A percentile compares a stretch with the other conserved stretches of the same genome.
Conservation (phyloP, 1,140 invertebrate genomes). For the Chionoecetes opilio region DNA sequence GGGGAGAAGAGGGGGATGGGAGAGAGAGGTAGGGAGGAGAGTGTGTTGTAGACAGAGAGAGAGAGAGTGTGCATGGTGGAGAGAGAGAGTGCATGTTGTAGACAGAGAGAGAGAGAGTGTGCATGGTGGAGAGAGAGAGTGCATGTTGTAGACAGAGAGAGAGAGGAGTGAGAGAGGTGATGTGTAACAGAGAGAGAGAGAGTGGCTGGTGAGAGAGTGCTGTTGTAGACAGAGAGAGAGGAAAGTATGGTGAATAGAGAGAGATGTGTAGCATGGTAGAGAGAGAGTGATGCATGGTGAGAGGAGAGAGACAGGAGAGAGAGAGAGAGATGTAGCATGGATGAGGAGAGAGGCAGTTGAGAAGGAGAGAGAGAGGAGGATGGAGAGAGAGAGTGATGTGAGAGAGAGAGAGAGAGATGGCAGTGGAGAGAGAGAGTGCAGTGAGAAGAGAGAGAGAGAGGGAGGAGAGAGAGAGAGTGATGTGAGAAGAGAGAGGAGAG, state of each 20-base stretch:
- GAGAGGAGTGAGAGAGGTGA: background rate
- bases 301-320: constrained; percentile 35
- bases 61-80: background rate
- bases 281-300: too few species aligned
- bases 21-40: constrained; percentile 38
- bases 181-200: too few species aligned
- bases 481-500: too few species aligned
- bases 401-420: background rate
- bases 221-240: too few species aligned
- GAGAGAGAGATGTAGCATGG: background rate
- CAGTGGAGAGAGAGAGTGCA: background rate
- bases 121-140: too few species aligned
- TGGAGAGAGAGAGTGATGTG: constrained; percentile 33
- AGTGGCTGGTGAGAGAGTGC: too few species aligned
- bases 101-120: constrained; percentile 61
- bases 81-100: background rate
- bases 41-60: background rate
- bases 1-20: constrained; percentile 62
- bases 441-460: too few species aligned
- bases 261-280: too few species aligned
- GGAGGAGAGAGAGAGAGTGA: too few species aligned
- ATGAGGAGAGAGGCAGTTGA: constrained; percentile 55
- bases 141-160: background rate
- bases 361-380: too few species aligned
- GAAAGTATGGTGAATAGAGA: background rate